Conservation (phyloP, 2,113 vertebrate genomes). For the Pterophyllum scalare region DNA sequence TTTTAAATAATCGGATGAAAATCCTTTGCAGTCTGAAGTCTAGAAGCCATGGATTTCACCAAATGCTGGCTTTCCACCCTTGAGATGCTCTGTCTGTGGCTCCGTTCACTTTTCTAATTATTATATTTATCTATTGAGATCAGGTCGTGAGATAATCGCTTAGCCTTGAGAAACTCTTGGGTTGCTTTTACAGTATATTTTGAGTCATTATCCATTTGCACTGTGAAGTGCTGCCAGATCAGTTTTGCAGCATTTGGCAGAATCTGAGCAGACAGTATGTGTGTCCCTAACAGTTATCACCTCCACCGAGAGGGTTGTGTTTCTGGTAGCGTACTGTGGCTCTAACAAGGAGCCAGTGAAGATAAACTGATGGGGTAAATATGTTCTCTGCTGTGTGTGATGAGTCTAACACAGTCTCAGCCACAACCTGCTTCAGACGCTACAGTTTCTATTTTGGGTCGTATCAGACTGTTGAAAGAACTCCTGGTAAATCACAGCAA, state of each 20-base stretch:
- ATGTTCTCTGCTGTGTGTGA: neutral
- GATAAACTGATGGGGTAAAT: neutral
- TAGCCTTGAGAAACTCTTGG: neutral
- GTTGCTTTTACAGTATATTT: neutral
- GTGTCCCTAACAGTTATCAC: too few species aligned
- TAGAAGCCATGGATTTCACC: neutral
- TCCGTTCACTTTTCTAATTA: neutral
- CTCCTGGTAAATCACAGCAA: neutral
- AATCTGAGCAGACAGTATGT: neutral
- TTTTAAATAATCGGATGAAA: neutral
- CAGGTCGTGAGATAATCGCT: neutral
- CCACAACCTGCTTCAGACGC: neutral
- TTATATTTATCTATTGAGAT: neutral
- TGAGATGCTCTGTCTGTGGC: neutral
- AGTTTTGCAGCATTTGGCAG: neutral
- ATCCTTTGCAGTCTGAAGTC: neutral
- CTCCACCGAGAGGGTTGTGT: too few species aligned
- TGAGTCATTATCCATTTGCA: neutral
- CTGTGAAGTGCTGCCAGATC: neutral
- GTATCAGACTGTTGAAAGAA: neutral
- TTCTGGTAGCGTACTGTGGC: too few species aligned
- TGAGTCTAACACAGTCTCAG: neutral
- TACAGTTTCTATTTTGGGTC: neutral
- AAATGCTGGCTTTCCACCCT: neutral
- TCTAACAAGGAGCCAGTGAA: accelerated